phyloP scores from a whole-genome alignment of 2,797 vertebrate genomes.

The Urocyon cinereoargenteus region DNA sequence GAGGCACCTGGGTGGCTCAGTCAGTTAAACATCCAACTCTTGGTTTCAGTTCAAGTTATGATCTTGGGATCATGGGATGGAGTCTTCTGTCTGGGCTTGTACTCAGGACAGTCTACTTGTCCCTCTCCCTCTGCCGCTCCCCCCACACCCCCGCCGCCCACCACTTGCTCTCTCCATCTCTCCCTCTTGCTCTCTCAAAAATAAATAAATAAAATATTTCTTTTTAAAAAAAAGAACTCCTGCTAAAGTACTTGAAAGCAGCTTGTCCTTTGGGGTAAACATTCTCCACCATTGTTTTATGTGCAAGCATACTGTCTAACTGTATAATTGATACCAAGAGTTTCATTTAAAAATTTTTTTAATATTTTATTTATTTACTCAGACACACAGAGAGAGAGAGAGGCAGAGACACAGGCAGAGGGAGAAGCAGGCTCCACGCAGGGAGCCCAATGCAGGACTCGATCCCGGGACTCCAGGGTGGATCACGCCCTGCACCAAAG shows the following conservation, averaged over 20 bases:
- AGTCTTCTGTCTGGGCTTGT: neutral
- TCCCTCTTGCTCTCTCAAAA: neutral
- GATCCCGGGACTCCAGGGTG: too few species aligned
- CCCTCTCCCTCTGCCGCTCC: neutral
- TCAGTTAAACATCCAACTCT: neutral
- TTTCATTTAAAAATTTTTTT: neutral
- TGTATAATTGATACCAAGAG: neutral
- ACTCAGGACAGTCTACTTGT: neutral
- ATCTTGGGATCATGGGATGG: neutral
- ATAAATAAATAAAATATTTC: neutral
- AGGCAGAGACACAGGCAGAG: too few species aligned
- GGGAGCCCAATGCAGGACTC: too few species aligned
- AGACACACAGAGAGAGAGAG: too few species aligned
- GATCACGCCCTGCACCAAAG: too few species aligned
- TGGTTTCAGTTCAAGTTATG: neutral
- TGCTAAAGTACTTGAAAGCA: conserved; percentile 40
- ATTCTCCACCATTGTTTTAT: neutral
- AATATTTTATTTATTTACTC: too few species aligned
- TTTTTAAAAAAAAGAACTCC: neutral
- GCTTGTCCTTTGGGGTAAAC: conserved; percentile 3
- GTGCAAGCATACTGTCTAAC: neutral
- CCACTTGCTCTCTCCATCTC: neutral
- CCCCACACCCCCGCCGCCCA: neutral
- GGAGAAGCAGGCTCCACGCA: too few species aligned
- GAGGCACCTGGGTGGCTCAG: neutral